Evolutionary conservation across 64 coral and sea anemone species (phyloP).

Genomic region (Cladopsammia gracilis): DNA sequence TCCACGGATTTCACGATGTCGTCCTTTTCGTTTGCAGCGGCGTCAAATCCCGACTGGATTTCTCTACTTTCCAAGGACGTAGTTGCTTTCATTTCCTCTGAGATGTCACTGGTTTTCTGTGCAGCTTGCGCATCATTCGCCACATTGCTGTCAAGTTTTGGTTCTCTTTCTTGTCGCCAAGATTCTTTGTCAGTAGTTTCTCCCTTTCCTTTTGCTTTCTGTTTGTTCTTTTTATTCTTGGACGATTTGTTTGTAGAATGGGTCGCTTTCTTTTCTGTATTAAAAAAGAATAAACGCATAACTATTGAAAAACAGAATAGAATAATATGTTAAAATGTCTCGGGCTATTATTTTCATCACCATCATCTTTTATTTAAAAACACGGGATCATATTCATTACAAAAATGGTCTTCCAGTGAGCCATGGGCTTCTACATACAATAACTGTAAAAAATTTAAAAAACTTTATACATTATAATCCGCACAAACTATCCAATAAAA

Average conservation of each 20-base stretch:
- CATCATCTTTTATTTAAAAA: too few species aligned
- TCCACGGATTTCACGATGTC: not conserved
- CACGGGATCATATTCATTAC: too few species aligned
- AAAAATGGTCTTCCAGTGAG: too few species aligned
- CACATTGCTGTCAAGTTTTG: not conserved
- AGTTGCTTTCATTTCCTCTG: not conserved
- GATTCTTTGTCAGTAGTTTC: not conserved
- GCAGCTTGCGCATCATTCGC: not conserved
- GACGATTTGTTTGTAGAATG: slow-evolving; percentile 51
- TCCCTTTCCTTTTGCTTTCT: slow-evolving; percentile 35
- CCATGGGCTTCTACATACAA: too few species aligned
- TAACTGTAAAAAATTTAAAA: too few species aligned
- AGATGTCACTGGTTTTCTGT: not conserved
- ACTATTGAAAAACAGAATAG: too few species aligned
- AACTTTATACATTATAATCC: too few species aligned
- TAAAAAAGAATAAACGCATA: not conserved
- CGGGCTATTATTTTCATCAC: too few species aligned
- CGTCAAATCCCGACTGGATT: not conserved
- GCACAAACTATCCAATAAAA: too few species aligned
- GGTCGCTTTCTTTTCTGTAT: slow-evolving; percentile 3
- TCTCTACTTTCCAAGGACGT: not conserved
- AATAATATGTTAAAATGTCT: too few species aligned
- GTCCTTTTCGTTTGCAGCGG: not conserved
- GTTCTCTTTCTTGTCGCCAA: not conserved
- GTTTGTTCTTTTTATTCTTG: slow-evolving; percentile 64